Base-by-base conservation (phyloP, 2,888 invertebrate genomes). In the Camponotus fellah region DNA sequence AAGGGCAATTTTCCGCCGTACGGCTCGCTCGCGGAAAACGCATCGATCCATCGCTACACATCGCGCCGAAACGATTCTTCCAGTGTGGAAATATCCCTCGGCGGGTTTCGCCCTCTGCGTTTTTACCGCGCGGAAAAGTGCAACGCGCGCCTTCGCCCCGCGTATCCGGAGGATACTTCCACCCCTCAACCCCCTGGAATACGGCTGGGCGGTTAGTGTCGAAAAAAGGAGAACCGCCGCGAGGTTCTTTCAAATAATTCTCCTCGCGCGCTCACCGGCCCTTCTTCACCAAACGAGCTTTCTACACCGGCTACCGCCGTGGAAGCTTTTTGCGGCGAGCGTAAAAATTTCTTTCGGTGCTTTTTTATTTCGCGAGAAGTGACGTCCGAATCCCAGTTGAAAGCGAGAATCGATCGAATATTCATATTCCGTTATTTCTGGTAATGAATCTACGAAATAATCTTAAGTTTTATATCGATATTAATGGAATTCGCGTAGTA, bases 211-310 rank as follows among this genome's bases (percentile, higher is more conserved):
- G 85, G 83, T 83, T 85, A 85, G 72, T 62, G 65, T 56, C 82
- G 83, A 86, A 87, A 86, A 80, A 87, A 83, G 79, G 84, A 87
- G 82, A 76, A 80, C 53, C 62, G 68, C 74, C 79, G 75, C 64
- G 46, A 79, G 74, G 82, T 82, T 87, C 86, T 87, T 84, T 86
- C 86, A 84, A 86, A 87, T 86, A 80, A 84, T 86, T 87, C 81
- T 88, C 66, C 60, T 74, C 82, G 65, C 77, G 76, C 79, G 75
- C 79, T 79, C 69, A 34, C 65, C 68, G 58, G 56, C 77, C 69
- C 71, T 71, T 77, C 76, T 80, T 40, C 76, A 58, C 68, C 75
- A 83, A 85, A 83, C 85, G 85, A 86, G 82, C 74, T 85, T 87
- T 84, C 81, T 62, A 32, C 71, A 58, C 40, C 40, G 66, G 37